Conservation (phyloP, 1,140 invertebrate genomes). For the Trichonephila inaurata region DNA sequence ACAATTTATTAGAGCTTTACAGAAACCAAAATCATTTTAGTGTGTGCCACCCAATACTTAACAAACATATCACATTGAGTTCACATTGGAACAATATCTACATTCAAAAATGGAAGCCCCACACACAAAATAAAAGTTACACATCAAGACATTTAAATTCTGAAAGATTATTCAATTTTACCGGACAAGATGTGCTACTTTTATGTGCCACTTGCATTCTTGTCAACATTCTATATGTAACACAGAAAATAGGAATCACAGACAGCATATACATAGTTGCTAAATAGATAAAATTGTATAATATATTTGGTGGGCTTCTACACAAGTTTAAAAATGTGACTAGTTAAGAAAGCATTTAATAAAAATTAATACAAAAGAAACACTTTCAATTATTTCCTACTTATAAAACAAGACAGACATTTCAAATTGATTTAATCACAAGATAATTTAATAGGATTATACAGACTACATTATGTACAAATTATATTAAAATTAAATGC, state of each 20-base stretch:
- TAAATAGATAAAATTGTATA: neutral
- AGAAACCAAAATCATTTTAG: neutral
- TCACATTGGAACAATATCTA: neutral
- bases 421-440: no score
- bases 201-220: neutral
- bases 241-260: neutral
- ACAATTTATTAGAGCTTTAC: neutral
- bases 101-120: slow-evolving; percentile 16
- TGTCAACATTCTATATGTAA: neutral
- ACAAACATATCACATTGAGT: neutral
- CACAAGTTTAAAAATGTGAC: neutral
- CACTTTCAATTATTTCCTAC: no score
- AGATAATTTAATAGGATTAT: no score
- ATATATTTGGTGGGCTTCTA: neutral
- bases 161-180: neutral
- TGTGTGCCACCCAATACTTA: neutral
- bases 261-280: neutral
- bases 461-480: no score
- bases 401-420: no score
- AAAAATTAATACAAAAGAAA: no score
- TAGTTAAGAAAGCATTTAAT: neutral
- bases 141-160: neutral
- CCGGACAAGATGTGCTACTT: neutral
- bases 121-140: neutral
- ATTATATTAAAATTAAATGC: no score